Evolutionary conservation across 2,113 vertebrate genomes (phyloP), one percentile per base, ranked within the genome.

Genomic region (Chlorodrepanis virens): DNA sequence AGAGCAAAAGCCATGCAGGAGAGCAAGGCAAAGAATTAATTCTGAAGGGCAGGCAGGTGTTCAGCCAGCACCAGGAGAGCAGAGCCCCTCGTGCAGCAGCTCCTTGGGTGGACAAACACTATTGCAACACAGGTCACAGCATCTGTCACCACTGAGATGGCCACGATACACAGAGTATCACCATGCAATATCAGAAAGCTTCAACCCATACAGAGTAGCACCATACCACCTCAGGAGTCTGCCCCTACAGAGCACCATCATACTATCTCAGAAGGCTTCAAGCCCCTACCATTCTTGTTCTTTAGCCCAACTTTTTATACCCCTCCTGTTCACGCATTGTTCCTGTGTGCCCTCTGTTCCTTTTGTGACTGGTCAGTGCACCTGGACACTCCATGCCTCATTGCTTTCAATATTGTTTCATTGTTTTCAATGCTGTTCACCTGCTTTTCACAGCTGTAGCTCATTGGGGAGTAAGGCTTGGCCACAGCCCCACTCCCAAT

Each of bases 1-100:
- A 57, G 23, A 42, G 21, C 17, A 57, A 57, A 42, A 71, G 14
- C 35, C 40, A 35, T 0, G 1, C 21, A 35, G 2, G 3, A 7
- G 53, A 56, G 17, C 14, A 49, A 33, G 49, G 8, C 7, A 29
- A 47, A 6, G 25, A 56, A 56, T 56, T 31, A 22, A 49, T 31
- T 64, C 25, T 9, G 21, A 71, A 22, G 17, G 35, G 17, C 11
- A 31, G 21, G 31, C 11, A 56, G 40, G 13, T 18, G 35, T 35
- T 64, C 14, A 56, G 17, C 20, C 13, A 31, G 29, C 0, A 0
- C 35, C 42, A 35, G 25, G 57, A 64, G 11, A 72, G 14, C 29
- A 64, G 25, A 33, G 7, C 3, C 11, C 13, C 16, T 31, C 39
- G 2, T 5, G 6, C 31, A 42, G 44, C 8, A 1, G 7, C 21